Conservation (phyloP, 2,113 vertebrate species). For the Cyanocitta stelleri region DNA sequence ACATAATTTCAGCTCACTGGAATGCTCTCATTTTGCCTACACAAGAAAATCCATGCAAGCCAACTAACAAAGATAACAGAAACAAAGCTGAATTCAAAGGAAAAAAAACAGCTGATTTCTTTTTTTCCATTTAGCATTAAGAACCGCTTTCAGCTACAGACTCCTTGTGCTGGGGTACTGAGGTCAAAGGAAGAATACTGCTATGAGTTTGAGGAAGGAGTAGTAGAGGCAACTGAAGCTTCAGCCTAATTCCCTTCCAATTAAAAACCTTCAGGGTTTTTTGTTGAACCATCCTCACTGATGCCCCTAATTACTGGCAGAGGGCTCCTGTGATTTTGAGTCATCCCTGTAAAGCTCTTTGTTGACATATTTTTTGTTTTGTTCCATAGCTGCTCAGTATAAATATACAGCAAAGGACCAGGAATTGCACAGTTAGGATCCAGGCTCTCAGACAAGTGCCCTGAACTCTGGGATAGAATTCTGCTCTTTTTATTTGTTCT, state of each 20-base stretch:
- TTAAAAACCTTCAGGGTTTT: neutral
- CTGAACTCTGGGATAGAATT: neutral
- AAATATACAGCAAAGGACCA: neutral
- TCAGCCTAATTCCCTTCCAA: neutral
- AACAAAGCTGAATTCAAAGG: neutral
- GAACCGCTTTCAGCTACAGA: neutral
- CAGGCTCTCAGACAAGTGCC: neutral
- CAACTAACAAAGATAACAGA: neutral
- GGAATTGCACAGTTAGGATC: neutral
- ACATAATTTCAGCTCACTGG: neutral
- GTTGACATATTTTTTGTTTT: neutral
- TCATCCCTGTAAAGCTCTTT: neutral
- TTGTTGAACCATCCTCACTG: neutral
- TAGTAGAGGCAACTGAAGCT: rapidly evolving
- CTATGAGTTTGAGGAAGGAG: neutral
- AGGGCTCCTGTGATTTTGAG: neutral
- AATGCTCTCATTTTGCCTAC: neutral
- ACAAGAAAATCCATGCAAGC: neutral
- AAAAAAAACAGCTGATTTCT: neutral
- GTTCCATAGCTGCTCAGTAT: neutral
- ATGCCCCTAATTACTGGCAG: neutral
- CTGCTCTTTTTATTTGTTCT: neutral
- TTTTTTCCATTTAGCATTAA: neutral
- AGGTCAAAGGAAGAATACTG: neutral
- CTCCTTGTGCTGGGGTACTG: neutral